phyloP scores from a whole-genome alignment of 2,113 vertebrate species.

The Conger conger region DNA sequence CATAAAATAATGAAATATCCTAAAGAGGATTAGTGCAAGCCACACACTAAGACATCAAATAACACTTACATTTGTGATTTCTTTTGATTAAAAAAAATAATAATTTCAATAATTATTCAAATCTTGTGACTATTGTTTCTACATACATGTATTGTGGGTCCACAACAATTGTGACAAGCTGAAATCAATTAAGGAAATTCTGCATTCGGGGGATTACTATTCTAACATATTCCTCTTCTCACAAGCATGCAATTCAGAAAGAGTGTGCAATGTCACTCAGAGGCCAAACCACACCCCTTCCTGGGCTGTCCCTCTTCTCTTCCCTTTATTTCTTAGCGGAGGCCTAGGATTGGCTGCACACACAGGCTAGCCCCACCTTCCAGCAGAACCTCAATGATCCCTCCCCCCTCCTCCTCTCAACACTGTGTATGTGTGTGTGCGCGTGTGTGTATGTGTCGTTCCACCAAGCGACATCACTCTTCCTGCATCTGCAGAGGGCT shows the following conservation, averaged over 20 bases:
- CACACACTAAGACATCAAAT: too few relatives aligned
- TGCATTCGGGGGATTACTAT: background rate
- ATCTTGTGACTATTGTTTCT: background rate
- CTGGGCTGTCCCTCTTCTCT: slow-evolving; percentile 8
- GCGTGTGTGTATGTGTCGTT: slow-evolving; percentile 30
- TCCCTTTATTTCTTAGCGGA: slow-evolving; percentile 16
- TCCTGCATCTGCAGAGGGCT: slow-evolving; percentile 38
- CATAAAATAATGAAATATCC: background rate
- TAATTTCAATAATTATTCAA: background rate
- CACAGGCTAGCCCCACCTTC: slow-evolving; percentile 27
- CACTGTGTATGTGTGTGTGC: slow-evolving; percentile 21
- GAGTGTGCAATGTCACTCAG: slow-evolving; percentile 19
- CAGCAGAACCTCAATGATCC: background rate
- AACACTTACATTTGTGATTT: background rate
- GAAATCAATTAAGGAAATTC: background rate
- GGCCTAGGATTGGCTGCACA: slow-evolving; percentile 30
- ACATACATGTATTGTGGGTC: background rate
- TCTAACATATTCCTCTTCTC: background rate
- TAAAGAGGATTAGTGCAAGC: background rate
- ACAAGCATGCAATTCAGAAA: background rate
- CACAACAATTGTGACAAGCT: background rate
- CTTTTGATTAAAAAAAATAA: background rate
- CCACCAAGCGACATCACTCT: slow-evolving; percentile 48
- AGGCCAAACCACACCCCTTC: slow-evolving; percentile 27
- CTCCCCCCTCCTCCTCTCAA: slow-evolving; percentile 28